Evolutionary conservation across 2,888 invertebrate genomes (phyloP).

Genomic region (Aquatica leii): DNA sequence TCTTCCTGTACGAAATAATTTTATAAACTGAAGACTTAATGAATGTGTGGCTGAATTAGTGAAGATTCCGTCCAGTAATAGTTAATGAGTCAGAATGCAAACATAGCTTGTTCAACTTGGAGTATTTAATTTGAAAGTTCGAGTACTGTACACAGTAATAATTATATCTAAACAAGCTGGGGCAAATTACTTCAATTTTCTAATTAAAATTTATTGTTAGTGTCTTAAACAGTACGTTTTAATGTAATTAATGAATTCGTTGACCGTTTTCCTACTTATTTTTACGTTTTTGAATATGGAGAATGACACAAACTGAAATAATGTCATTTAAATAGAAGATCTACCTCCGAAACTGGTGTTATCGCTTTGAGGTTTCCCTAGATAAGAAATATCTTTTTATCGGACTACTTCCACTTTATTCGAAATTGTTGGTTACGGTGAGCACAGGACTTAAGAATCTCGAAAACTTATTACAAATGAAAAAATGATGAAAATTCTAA

Average conservation of each 20-base stretch:
- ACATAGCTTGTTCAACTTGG: conserved; percentile 20
- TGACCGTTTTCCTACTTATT: too few relatives aligned
- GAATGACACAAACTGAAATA: too few relatives aligned
- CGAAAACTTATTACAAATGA: not conserved
- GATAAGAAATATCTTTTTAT: too few relatives aligned
- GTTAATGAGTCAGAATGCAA: conserved; percentile 31
- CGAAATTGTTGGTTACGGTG: too few relatives aligned
- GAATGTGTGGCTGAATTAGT: conserved; percentile 16
- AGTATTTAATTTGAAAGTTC: conserved; percentile 7
- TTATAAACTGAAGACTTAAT: conserved; percentile 17
- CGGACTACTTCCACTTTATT: too few relatives aligned
- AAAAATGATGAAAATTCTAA: conserved; percentile 9
- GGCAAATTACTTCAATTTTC: not conserved
- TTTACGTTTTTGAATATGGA: too few relatives aligned
- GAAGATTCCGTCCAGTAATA: conserved; percentile 17
- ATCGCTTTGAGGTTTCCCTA: too few relatives aligned
- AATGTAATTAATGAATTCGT: too few relatives aligned
- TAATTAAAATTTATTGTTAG: conserved; percentile 1
- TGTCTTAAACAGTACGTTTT: too few relatives aligned
- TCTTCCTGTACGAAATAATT: conserved; percentile 27
- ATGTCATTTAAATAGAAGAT: too few relatives aligned
- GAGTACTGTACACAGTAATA: not conserved
- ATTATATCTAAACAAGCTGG: not conserved
- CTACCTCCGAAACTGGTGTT: too few relatives aligned
- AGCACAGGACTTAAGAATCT: too few relatives aligned